Base-by-base conservation (phyloP, 2,888 invertebrate species). In the Pogonocherus hispidulus region DNA sequence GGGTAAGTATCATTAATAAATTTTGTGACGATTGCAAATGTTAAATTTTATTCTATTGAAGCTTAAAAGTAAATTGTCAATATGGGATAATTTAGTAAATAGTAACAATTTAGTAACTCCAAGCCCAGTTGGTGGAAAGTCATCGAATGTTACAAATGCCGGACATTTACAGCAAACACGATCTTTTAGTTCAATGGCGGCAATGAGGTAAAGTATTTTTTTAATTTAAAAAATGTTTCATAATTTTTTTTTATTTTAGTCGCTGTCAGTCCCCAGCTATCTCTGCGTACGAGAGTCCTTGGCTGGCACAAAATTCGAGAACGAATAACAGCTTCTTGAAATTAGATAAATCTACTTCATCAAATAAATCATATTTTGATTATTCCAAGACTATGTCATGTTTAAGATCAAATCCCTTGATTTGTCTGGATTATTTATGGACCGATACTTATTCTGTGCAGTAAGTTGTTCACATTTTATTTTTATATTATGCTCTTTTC, bases 371-470 rank as follows among this genome's bases (percentile, higher is more conserved):
- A 1, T 79, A 80, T 63, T 81, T 82, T 56, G 81, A 83, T 52
- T 76, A 72, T 63, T 79, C 82, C 0, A 81, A 82, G 77, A 74
- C 78, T 3, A 79, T 80, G 65, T 78, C 81, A 3, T 75, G 80
- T 70, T 71, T 81, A 35, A 74, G 73, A 52, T 74, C 95, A 22
- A 91, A 92, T 76, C 97, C 97, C 0, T 93, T 94, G 76, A 88
- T 97, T 72, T 97, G 96, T 79, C 87, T 98, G 49, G 97, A 98
- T 76, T 93, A 94, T 81, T 87, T 97, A 11, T 98, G 97, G 97
- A 93, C 93, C 0, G 97, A 97, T 79, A 91, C 87, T 67, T 87
- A 73, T 65, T 72, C 78, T 52, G 63, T 67, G 32, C 78, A 78
- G 79, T 80, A 74, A 76, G 76, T 62, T 63, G 32, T 49, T 51